These are phyloP conservation scores for Lochmaea crataegi DNA, from an alignment of 2,888 invertebrate species.

Conservation along the genomic window DNA sequence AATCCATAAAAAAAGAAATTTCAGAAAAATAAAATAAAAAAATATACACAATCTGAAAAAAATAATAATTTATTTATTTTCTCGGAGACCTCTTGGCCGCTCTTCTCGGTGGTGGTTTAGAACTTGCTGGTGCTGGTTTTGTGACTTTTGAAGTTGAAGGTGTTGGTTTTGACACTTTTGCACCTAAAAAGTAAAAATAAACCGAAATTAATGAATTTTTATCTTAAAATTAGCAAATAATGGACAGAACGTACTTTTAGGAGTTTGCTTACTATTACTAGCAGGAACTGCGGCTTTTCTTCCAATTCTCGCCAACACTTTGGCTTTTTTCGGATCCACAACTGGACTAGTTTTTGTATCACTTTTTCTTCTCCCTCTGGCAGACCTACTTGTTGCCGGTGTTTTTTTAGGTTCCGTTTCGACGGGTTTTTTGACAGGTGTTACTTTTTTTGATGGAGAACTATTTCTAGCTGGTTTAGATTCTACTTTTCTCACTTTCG, in stretches of 20 bases:
- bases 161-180: constrained; percentile 39
- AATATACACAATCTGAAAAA: constrained; percentile 50
- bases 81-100: constrained; percentile 49
- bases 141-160: constrained; percentile 45
- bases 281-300: constrained; percentile 54
- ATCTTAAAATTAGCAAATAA: too few species aligned
- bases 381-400: constrained; percentile 52
- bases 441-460: constrained; percentile 33
- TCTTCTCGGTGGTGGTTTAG: constrained; percentile 30
- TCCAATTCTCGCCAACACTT: constrained; percentile 63
- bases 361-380: constrained; percentile 55
- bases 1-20: constrained; percentile 36
- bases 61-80: constrained; percentile 45
- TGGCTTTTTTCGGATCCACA: constrained; percentile 64
- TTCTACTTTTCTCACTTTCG: constrained; percentile 56
- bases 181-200: constrained; percentile 34
- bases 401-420: constrained; percentile 34
- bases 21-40: constrained; percentile 46
- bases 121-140: constrained; percentile 31
- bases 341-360: constrained; percentile 55
- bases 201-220: neutral
- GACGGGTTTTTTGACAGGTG: constrained; percentile 32
- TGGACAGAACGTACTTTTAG: constrained; percentile 17
- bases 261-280: constrained; percentile 34
- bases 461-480: constrained; percentile 44